Evolutionary conservation across 2,797 vertebrate genomes (phyloP).

Genomic region (Acanthiza pusilla): DNA sequence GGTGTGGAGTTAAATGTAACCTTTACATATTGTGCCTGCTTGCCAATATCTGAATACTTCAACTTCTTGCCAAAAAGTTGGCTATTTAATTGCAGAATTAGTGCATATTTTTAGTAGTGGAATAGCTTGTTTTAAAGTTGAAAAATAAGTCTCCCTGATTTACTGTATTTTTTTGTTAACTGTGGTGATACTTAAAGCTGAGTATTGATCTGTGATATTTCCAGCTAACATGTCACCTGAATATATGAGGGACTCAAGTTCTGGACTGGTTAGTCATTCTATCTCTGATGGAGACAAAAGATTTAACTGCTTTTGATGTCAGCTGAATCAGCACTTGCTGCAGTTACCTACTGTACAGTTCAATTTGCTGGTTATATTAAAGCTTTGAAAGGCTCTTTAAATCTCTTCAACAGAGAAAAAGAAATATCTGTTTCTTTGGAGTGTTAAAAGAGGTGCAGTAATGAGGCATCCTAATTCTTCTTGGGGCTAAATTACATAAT

Average conservation of each 20-base stretch:
- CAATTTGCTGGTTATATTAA: conserved; percentile 2
- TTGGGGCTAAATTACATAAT: not conserved
- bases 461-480: not conserved
- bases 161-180: not conserved
- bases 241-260: not conserved
- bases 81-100: not conserved
- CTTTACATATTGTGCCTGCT: not conserved
- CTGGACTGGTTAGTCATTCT: not conserved
- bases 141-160: not conserved
- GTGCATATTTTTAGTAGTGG: not conserved
- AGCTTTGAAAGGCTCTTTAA: conserved; percentile 17
- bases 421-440: not conserved
- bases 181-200: not conserved
- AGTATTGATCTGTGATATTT: not conserved
- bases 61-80: not conserved
- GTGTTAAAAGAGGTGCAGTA: not conserved
- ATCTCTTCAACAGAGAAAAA: not conserved
- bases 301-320: not conserved
- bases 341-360: not conserved
- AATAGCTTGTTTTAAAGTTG: not conserved
- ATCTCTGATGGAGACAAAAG: not conserved
- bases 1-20: not conserved
- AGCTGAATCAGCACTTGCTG: not conserved
- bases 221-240: not conserved
- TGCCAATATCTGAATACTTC: not conserved